These are phyloP conservation scores for Sebastes schlegelii DNA, from an alignment of 2,113 vertebrate species.

Conservation along the genomic window DNA sequence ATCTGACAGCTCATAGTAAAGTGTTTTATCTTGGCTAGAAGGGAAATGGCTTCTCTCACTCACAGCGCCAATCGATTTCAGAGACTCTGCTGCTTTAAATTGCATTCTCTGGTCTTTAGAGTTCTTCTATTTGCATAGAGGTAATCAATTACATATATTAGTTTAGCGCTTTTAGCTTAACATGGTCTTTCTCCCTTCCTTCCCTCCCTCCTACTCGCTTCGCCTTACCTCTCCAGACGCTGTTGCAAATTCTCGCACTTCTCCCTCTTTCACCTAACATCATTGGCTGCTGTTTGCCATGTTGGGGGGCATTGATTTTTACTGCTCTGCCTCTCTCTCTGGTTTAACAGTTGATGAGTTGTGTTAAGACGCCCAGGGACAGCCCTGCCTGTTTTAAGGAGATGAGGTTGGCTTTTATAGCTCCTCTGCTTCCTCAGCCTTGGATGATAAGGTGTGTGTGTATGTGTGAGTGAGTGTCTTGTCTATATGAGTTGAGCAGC, in stretches of 20 bases:
- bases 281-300: constrained; percentile 75
- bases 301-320: constrained; percentile 81
- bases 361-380: constrained; percentile 80
- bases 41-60: constrained; percentile 80
- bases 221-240: constrained; percentile 43
- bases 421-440: constrained; percentile 60
- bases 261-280: constrained; percentile 59
- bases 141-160: constrained; percentile 80
- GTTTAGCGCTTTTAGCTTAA: constrained; percentile 62
- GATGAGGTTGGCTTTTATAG: constrained; percentile 78
- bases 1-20: constrained; percentile 83
- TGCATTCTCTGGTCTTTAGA: constrained; percentile 67
- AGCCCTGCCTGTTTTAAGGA: constrained; percentile 75
- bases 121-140: constrained; percentile 79
- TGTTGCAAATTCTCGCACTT: constrained; percentile 58
- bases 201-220: constrained; percentile 19
- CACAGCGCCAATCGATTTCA: constrained; percentile 73
- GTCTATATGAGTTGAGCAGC: constrained; percentile 43
- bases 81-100: constrained; percentile 75
- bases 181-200: constrained; percentile 46
- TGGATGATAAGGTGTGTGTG: constrained; percentile 49
- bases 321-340: constrained; percentile 69
- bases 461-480: constrained; percentile 26
- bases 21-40: constrained; percentile 80
- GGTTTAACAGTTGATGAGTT: constrained; percentile 80